Base-by-base conservation (phyloP, 1,140 invertebrate species). In the Cepaea nemoralis region DNA sequence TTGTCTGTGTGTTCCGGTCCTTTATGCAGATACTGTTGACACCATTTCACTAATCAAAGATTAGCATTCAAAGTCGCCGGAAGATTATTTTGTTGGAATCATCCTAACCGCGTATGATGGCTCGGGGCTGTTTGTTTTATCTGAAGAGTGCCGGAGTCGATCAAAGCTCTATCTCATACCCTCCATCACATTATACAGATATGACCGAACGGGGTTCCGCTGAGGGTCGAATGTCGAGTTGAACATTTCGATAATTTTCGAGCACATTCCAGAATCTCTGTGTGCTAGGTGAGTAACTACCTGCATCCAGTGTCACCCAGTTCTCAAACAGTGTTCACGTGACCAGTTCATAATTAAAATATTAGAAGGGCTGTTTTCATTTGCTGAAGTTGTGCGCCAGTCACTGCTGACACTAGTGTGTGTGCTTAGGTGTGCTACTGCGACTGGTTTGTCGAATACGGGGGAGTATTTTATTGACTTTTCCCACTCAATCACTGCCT, bases 261-360 rank as follows among this genome's bases (percentile, higher is more conserved):
- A 63, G 59, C 59, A 63, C n/a, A 63, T 63, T 63, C 59, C 59
- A 27, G 59, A 63, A 63, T 63, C 59, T 63, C 59, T 63, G n/a
- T 8, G 59, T 63, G 16, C 10, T 31, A 63, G 27, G 27, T 63
- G 59, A 63, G 27, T 63, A 16, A 63, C 59, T 27, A 63, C 59
- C 59, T 63, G 59, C 59, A 63, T 63, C 59, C n/a, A 63, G 59
- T 63, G 59, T 31, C 59, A 63, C 59, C 59, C n/a, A 63, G 59
- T 63, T 63, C 59, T 31, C 59, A 63, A 63, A 63, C 27, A 63
- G 59, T 31, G 59, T 3, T 31, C 59, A 63, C 59, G 59, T 63
- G 59, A 63, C 59, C 59, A 31, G 59, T 31, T 63, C 27, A 63
- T 63, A 63, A 63, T 63, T 63, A 63, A 63, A 63, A 63, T 63